Conservation (phyloP, 2,113 vertebrate species). For the Forbesichthys agassizii region DNA sequence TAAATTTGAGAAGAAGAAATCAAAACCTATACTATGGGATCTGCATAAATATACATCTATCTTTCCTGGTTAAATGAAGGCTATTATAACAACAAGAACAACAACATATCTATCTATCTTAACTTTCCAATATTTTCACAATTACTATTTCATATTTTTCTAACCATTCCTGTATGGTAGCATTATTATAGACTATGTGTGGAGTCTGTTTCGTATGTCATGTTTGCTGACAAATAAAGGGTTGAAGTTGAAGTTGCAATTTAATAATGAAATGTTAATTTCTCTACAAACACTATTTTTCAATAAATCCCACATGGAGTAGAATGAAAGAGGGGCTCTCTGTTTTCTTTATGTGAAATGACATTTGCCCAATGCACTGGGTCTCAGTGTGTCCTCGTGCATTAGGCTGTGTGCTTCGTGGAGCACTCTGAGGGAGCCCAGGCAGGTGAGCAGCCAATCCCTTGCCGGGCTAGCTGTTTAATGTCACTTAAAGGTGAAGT, state of each 20-base stretch:
- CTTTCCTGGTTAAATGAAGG: no score
- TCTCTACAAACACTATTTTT: neutral
- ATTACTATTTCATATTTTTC: no score
- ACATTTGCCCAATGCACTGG: slow-evolving; percentile 32
- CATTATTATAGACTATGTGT: no score
- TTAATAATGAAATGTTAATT: no score
- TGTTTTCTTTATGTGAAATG: slow-evolving; percentile 63
- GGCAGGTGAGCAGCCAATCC: slow-evolving; percentile 53
- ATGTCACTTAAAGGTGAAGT: slow-evolving; percentile 17
- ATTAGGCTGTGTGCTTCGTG: slow-evolving; percentile 38
- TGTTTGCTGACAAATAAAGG: no score
- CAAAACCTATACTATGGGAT: no score
- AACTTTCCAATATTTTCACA: no score
- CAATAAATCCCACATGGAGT: slow-evolving; percentile 6
- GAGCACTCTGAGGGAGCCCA: slow-evolving; percentile 33
- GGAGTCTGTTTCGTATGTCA: no score
- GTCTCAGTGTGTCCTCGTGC: slow-evolving; percentile 56
- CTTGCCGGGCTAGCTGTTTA: slow-evolving; percentile 38
- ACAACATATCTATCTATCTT: neutral
- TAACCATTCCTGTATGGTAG: no score
- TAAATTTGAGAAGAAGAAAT: no score
- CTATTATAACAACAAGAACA: neutral
- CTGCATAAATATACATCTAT: neutral
- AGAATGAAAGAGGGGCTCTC: slow-evolving; percentile 24
- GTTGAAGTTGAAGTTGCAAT: no score